Conservation (phyloP, 2,888 invertebrate genomes). For the Tineola bisselliella region DNA sequence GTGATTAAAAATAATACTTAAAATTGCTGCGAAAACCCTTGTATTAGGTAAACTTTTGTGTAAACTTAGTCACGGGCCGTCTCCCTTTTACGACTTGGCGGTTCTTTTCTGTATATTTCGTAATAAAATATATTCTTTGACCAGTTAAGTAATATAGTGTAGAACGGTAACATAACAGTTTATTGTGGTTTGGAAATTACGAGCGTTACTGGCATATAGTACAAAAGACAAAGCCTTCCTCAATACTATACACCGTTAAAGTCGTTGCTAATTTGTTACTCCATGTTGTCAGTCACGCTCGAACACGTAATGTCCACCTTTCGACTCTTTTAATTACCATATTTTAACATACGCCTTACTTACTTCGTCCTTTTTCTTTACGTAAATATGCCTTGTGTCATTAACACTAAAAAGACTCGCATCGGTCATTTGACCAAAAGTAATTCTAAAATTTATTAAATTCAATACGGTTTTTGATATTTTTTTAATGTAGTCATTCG, state of each 20-base stretch:
- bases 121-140: background rate
- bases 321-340: slow-evolving; percentile 6
- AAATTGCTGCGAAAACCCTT: no score
- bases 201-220: background rate
- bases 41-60: no score
- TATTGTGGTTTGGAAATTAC: background rate
- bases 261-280: slow-evolving; percentile 10
- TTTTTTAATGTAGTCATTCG: no score
- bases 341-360: background rate
- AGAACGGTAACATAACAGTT: background rate
- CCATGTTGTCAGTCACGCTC: slow-evolving; percentile 1
- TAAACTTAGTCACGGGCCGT: no score
- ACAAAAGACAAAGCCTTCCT: background rate
- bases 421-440: no score
- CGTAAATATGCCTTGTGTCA: background rate
- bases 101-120: no score
- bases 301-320: slow-evolving; percentile 1
- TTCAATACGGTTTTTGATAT: no score
- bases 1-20: no score
- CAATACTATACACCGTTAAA: slow-evolving; percentile 5
- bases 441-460: no score
- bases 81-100: no score
- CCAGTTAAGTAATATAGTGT: background rate
- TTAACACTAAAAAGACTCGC: no score
- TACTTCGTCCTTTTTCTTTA: background rate